Evolutionary conservation across 1,140 invertebrate genomes (phyloP), one percentile per base, ranked within the genome.

Genomic region (Leptopilina boulardi): DNA sequence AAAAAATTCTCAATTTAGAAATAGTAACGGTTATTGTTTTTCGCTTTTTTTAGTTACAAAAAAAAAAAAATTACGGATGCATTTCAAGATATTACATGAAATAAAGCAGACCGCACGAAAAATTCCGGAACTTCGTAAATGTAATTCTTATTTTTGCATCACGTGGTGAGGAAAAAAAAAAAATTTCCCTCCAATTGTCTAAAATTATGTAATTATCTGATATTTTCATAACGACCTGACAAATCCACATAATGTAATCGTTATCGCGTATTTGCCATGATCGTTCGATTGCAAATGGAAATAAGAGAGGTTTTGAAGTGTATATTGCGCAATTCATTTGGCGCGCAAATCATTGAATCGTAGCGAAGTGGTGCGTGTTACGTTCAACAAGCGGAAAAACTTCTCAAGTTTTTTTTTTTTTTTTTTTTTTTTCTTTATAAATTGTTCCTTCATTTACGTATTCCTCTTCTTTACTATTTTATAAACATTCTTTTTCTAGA

Each of bases 371-470:
- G 80, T 80, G 85, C 78, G 84, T 86, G 81, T 85, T 87, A 86
- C 84, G 83, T 86, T 86, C 84, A 87, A 86, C 86, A 76, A 87
- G 86, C 85, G 85, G 85, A 87, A 87, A n/a, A 87, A 87, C 83
- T 83, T 82, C 77, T 82, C 77, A 76, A 51, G 51, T 78, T 80
- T 77, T 83, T 82, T 83, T 71, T 77, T 44, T 59, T 73, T 70
- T 38, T 77, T 54, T 71, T 71, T 75, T 42, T 19, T 34, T 66
- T 59, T 13, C 44, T 26, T 34, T n/a, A 56, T 71, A 19, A 34
- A 41, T 19, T 59, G 34, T 73, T 59, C 70, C 26, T 76, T 71
- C 70, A 34, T 11, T 38, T 38, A 38, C n/a, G n/a, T n/a, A 6
- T 38, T 38, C 34, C 34, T 9, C 0, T 9, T 38, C 8, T 38